A percentile compares a stretch with the other conserved stretches of the same genome.
Evolutionary conservation across 2,113 vertebrate genomes (phyloP).

Genomic region (Vanacampus margaritifer): DNA sequence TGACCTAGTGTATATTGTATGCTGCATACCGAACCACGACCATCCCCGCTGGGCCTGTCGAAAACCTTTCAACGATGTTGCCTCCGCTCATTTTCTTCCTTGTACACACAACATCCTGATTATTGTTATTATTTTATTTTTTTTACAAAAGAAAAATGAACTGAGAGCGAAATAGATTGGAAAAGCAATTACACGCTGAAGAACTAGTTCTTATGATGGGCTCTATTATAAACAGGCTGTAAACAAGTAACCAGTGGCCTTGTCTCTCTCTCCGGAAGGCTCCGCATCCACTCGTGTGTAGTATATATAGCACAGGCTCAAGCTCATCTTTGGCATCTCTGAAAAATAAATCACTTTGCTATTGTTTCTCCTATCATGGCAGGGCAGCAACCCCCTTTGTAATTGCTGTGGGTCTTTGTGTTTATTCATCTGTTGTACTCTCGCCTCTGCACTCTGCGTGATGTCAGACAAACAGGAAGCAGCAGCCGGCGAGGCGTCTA

Average conservation of each 20-base stretch:
- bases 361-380: slow-evolving; percentile 48
- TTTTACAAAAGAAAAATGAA: slow-evolving; percentile 61
- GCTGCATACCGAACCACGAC: slow-evolving; percentile 19
- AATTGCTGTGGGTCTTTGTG: slow-evolving; percentile 54
- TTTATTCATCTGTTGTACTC: slow-evolving; percentile 69
- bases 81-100: slow-evolving; percentile 8
- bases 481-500: slow-evolving; percentile 41
- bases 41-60: slow-evolving; percentile 8
- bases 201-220: slow-evolving; percentile 32
- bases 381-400: slow-evolving; percentile 54
- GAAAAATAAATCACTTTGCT: slow-evolving; percentile 29
- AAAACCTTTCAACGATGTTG: slow-evolving; percentile 43
- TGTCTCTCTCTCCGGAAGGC: slow-evolving; percentile 15
- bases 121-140: slow-evolving; percentile 28
- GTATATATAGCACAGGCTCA: not conserved
- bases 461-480: slow-evolving; percentile 43
- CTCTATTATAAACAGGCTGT: slow-evolving; percentile 15
- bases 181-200: slow-evolving; percentile 57
- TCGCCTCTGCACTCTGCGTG: slow-evolving; percentile 40
- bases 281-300: slow-evolving; percentile 2
- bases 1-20: slow-evolving; percentile 13
- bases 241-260: slow-evolving; percentile 16
- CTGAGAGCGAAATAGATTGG: slow-evolving; percentile 25
- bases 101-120: not conserved
- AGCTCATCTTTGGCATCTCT: slow-evolving; percentile 33